phyloP scores from a whole-genome alignment of 30 jellyfish, hydroid and myxozoan genomes.

The Aurelia aurita region DNA sequence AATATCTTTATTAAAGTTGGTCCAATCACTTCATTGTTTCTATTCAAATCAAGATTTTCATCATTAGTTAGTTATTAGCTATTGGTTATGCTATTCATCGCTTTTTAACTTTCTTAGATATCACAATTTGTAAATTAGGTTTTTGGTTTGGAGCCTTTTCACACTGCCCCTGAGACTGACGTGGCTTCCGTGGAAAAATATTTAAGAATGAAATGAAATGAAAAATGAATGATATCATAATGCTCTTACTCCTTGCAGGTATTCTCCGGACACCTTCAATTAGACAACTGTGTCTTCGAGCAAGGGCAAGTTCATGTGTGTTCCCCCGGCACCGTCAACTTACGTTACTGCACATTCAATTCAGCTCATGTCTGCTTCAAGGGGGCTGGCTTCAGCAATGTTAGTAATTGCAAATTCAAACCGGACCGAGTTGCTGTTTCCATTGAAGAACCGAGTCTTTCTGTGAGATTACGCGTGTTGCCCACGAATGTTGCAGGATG shows the following conservation, averaged over 20 bases:
- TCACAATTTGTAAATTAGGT: too few relatives aligned
- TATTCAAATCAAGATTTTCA: too few relatives aligned
- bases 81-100: too few relatives aligned
- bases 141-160: too few relatives aligned
- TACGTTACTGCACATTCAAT: constrained; percentile 79
- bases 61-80: too few relatives aligned
- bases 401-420: constrained; percentile 67
- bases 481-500: constrained; percentile 81
- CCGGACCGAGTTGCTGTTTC: constrained; percentile 85
- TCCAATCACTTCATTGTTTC: too few relatives aligned
- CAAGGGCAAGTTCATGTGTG: constrained; percentile 80
- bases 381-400: constrained; percentile 82
- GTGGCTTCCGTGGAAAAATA: too few relatives aligned
- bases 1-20: too few relatives aligned
- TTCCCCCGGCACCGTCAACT: constrained; percentile 77
- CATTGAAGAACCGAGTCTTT: constrained; percentile 82
- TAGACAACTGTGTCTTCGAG: constrained; percentile 78
- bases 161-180: too few relatives aligned
- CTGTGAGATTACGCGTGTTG: constrained; percentile 23
- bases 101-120: too few relatives aligned
- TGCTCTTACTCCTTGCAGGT: constrained; percentile 30
- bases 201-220: too few relatives aligned
- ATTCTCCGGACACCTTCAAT: constrained; percentile 69
- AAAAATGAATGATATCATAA: too few relatives aligned
- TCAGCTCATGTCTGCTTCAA: constrained; percentile 78